Evolutionary conservation across 2,113 vertebrate genomes (phyloP).

Genomic region (Meriones unguiculatus): DNA sequence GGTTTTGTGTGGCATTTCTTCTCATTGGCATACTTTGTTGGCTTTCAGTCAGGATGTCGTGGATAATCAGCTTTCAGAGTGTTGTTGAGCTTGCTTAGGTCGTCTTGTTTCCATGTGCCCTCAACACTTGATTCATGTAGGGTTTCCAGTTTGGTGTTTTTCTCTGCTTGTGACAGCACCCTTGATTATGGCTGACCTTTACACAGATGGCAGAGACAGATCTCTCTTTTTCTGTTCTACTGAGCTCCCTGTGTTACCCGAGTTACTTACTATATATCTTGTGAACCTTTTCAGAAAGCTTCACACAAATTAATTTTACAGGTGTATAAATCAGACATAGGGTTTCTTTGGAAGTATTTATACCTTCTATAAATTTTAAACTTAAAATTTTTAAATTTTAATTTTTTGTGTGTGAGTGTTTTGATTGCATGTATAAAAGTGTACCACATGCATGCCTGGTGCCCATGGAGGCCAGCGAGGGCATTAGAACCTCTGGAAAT

Average conservation of each 20-base stretch:
- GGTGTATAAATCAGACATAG: not conserved
- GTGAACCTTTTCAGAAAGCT: slow-evolving; percentile 1
- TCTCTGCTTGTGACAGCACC: not conserved
- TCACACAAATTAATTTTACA: slow-evolving; percentile 35
- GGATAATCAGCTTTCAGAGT: slow-evolving; percentile 52
- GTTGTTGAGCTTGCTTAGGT: not conserved
- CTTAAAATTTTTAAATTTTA: not conserved
- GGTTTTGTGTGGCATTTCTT: slow-evolving; percentile 42
- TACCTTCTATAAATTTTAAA: not conserved
- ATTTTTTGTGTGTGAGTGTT: not conserved
- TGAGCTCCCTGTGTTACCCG: slow-evolving; percentile 8
- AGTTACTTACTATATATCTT: slow-evolving; percentile 25
- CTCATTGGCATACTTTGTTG: slow-evolving; percentile 42
- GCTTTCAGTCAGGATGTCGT: slow-evolving; percentile 54
- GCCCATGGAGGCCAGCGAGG: not conserved
- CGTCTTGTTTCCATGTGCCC: not conserved
- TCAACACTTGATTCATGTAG: slow-evolving; percentile 16
- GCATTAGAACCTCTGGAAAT: not conserved
- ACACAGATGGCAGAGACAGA: not conserved
- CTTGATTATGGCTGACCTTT: slow-evolving; percentile 19
- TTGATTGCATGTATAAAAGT: not conserved
- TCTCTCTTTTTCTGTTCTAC: slow-evolving; percentile 28
- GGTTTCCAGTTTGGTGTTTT: not conserved
- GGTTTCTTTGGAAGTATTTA: slow-evolving; percentile 56
- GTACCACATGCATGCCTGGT: not conserved